These are phyloP conservation scores for Exocentrus adspersus DNA, from an alignment of 2,888 invertebrate genomes.

Conservation along the genomic window DNA sequence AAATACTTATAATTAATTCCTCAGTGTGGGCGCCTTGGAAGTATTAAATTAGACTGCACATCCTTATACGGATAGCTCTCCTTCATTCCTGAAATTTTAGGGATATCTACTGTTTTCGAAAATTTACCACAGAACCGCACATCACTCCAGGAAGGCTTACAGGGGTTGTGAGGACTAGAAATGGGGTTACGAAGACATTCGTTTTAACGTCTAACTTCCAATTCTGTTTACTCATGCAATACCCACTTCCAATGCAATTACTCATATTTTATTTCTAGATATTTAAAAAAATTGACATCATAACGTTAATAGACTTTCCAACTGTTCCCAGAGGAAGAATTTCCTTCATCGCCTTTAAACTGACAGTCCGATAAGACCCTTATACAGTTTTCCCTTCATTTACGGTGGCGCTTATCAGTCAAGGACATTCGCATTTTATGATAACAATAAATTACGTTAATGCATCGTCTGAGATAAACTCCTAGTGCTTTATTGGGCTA, in stretches of 20 bases:
- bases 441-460: neutral
- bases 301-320: no score
- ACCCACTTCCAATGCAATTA: no score
- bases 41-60: no score
- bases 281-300: no score
- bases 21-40: no score
- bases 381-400: neutral
- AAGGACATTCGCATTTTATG: neutral
- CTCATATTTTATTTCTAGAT: no score
- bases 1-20: no score
- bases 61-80: neutral
- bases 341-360: neutral
- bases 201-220: no score
- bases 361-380: neutral
- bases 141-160: conserved; percentile 19
- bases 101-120: conserved; percentile 16
- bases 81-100: conserved; percentile 9
- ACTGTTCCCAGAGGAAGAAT: neutral
- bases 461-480: neutral
- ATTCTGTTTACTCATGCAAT: no score
- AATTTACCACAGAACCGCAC: conserved; percentile 17
- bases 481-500: neutral
- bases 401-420: neutral
- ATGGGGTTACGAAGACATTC: conserved; percentile 13
- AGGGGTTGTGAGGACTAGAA: conserved; percentile 9